phyloP scores from a whole-genome alignment of 1,140 invertebrate genomes.

The Charaxes varanes region DNA sequence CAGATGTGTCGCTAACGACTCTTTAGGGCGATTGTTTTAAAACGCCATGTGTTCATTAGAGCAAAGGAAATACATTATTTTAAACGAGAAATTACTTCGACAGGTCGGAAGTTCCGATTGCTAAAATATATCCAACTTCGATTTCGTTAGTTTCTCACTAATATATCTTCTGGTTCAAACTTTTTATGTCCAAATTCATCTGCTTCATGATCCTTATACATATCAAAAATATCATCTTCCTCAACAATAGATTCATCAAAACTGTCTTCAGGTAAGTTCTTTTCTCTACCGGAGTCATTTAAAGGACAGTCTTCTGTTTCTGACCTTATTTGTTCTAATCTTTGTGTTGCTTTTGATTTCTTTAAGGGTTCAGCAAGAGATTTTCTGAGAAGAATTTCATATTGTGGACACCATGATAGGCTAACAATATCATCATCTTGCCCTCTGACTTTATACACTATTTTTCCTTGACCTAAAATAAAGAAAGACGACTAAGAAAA shows the following conservation, averaged over 20 bases:
- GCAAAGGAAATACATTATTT: no score
- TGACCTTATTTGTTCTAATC: conserved; percentile 26
- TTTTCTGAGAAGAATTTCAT: conserved; percentile 38
- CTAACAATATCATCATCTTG: conserved; percentile 83
- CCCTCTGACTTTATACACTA: conserved; percentile 80
- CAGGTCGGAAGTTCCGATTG: no score
- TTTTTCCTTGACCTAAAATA: conserved; percentile 67
- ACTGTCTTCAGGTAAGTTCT: conserved; percentile 49
- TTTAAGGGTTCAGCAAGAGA: conserved; percentile 26
- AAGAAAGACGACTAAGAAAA: no score
- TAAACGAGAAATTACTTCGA: no score
- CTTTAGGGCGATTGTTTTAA: no score
- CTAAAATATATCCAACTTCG: no score
- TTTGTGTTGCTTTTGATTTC: conserved; percentile 24
- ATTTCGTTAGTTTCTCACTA: no score
- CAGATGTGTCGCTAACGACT: no score
- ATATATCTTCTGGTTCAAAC: no score
- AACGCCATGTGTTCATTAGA: no score
- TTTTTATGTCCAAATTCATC: conserved; percentile 69
- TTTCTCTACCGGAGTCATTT: conserved; percentile 37
- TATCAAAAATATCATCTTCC: conserved; percentile 65
- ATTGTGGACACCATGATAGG: conserved; percentile 83
- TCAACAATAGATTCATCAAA: conserved; percentile 43
- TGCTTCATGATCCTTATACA: conserved; percentile 59
- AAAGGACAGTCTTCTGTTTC: conserved; percentile 18